phyloP scores from a whole-genome alignment of 2,888 invertebrate species.

The Apamea anceps region DNA sequence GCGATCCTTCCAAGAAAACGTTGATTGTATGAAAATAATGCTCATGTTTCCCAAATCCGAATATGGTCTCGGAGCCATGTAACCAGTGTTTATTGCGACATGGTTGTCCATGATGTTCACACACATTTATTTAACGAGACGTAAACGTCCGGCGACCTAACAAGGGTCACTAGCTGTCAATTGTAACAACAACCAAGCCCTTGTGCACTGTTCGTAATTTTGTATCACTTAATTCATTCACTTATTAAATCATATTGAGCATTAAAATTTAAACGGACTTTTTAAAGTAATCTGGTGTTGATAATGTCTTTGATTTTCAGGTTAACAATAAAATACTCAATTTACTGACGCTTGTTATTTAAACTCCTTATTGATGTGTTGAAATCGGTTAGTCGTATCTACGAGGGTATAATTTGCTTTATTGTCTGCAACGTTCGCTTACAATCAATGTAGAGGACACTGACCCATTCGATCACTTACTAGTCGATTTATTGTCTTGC shows the following conservation, averaged over 20 bases:
- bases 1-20: constrained; percentile 57
- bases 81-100: constrained; percentile 68
- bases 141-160: constrained; percentile 75
- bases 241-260: constrained; percentile 42
- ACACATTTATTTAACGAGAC: constrained; percentile 74
- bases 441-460: constrained; percentile 81
- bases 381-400: constrained; percentile 72
- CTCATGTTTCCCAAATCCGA: constrained; percentile 62
- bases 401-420: constrained; percentile 78
- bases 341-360: constrained; percentile 67
- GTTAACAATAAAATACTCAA: constrained; percentile 52
- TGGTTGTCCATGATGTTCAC: constrained; percentile 66
- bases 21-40: constrained; percentile 63
- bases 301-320: constrained; percentile 25
- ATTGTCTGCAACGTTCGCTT: constrained; percentile 80
- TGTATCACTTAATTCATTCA: constrained; percentile 60
- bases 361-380: constrained; percentile 70
- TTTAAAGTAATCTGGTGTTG: constrained; percentile 25
- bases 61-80: constrained; percentile 62
- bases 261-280: constrained; percentile 19
- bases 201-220: constrained; percentile 68
- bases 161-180: constrained; percentile 76
- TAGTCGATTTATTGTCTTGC: constrained; percentile 75
- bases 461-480: constrained; percentile 80
- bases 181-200: constrained; percentile 72